phyloP scores from a whole-genome alignment of 2,797 vertebrate genomes.

The Apogon hyalosoma region DNA sequence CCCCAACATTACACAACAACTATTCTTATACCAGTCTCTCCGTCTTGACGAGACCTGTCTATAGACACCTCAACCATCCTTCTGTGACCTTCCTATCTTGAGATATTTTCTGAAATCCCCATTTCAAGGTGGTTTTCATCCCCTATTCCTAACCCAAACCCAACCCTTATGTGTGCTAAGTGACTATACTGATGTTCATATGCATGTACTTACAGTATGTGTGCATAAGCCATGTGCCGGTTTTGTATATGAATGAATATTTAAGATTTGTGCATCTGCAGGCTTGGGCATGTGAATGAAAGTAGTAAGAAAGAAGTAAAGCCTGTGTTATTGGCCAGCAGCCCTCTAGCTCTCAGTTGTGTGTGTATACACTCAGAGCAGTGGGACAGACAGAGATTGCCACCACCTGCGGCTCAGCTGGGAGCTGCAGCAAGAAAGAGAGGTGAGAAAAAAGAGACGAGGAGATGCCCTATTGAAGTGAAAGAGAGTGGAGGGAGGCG shows the following conservation, averaged over 20 bases:
- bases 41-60: too few relatives aligned
- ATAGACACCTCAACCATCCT: too few relatives aligned
- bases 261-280: slow-evolving; percentile 12
- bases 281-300: slow-evolving; percentile 32
- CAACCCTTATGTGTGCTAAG: too few relatives aligned
- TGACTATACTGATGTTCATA: background rate
- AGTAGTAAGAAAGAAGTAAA: too few relatives aligned
- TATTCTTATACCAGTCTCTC: too few relatives aligned
- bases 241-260: background rate
- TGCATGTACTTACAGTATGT: background rate
- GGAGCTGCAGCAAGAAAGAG: slow-evolving; percentile 66
- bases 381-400: slow-evolving; percentile 70
- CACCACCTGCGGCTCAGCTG: slow-evolving; percentile 77
- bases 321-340: slow-evolving; percentile 67
- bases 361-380: slow-evolving; percentile 59
- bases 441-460: slow-evolving; percentile 32
- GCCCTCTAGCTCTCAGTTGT: slow-evolving; percentile 52
- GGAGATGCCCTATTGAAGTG: slow-evolving; percentile 45
- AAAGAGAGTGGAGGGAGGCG: slow-evolving; percentile 61
- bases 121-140: too few relatives aligned
- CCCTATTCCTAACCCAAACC: too few relatives aligned
- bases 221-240: slow-evolving; percentile 2
- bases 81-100: too few relatives aligned
- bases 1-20: too few relatives aligned
- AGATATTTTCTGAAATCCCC: too few relatives aligned